Percentiles rank a stretch among this genome's conserved stretches.
These are phyloP conservation scores for Ophthalmolycus amberensis DNA, from an alignment of 2,113 vertebrate species.

Conservation along the genomic window DNA sequence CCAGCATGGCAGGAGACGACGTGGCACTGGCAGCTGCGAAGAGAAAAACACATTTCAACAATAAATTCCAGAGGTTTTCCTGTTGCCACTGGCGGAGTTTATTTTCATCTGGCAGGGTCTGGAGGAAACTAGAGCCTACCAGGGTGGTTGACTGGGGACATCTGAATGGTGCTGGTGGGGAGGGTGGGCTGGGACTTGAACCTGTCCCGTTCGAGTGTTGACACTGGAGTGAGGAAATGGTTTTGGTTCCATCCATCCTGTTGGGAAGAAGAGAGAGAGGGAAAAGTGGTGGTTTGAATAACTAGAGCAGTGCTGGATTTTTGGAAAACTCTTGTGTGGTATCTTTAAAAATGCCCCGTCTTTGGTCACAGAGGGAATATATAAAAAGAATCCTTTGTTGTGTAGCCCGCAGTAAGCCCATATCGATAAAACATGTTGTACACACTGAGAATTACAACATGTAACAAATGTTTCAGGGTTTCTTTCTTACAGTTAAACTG, in stretches of 20 bases:
- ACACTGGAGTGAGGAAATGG: conserved; percentile 97
- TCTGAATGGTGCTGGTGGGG: conserved; percentile 91
- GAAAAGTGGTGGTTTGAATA: conserved; percentile 16
- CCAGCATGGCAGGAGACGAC: conserved; percentile 94
- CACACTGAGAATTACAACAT: neutral
- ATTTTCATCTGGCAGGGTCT: conserved; percentile 23
- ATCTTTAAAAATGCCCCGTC: neutral
- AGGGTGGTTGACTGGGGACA: conserved; percentile 95
- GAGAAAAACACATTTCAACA: conserved; percentile 37
- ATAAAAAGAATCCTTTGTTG: neutral
- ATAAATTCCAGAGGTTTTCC: conserved; percentile 64
- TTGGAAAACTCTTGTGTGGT: neutral
- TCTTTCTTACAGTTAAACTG: neutral
- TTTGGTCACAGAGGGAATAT: conserved; percentile 14
- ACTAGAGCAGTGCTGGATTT: neutral
- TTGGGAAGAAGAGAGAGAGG: conserved; percentile 27
- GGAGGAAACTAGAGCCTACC: conserved; percentile 79
- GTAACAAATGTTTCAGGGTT: too few species aligned
- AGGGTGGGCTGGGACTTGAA: conserved; percentile 96
- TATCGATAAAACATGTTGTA: neutral
- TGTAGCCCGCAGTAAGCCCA: neutral
- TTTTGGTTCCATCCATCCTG: conserved; percentile 99
- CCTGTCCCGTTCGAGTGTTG: conserved; percentile 93
- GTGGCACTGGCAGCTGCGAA: conserved; percentile 92
- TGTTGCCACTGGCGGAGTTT: conserved; percentile 18